Conservation (phyloP, 2,888 invertebrate species). For the Liopterus haemorrhoidalis region DNA sequence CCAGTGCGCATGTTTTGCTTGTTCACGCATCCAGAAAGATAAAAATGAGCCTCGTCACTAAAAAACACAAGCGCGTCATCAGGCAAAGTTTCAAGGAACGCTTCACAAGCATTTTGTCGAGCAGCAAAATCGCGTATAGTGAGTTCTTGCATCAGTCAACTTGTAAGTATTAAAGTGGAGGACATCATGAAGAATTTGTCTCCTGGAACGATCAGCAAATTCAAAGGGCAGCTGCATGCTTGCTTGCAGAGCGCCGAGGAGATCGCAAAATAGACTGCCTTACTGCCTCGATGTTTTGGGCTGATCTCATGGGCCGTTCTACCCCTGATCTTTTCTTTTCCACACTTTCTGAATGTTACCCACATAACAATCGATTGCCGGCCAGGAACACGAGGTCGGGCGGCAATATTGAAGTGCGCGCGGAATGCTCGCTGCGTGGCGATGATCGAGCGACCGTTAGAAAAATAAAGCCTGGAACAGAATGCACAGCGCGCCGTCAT, state of each 20-base stretch:
- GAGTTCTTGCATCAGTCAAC: constrained; percentile 23
- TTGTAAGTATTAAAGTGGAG: constrained; percentile 33
- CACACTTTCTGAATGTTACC: too few species aligned
- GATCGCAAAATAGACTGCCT: too few species aligned
- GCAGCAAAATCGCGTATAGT: constrained; percentile 27
- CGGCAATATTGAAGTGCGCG: constrained; percentile 13
- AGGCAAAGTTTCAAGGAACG: constrained; percentile 27
- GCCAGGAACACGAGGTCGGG: constrained; percentile 13
- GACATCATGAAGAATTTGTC: constrained; percentile 31
- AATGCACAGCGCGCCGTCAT: too few species aligned
- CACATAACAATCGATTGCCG: constrained; percentile 8
- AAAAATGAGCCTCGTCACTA: constrained; percentile 30
- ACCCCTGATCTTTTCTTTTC: too few species aligned
- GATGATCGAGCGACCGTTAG: constrained; percentile 17
- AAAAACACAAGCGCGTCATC: constrained; percentile 23
- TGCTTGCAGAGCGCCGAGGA: too few species aligned
- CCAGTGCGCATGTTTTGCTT: constrained; percentile 22
- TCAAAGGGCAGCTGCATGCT: constrained; percentile 33
- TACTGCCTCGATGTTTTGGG: too few species aligned
- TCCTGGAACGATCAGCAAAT: constrained; percentile 27
- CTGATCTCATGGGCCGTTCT: too few species aligned
- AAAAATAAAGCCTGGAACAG: too few species aligned
- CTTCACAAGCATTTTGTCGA: constrained; percentile 27
- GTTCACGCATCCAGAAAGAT: constrained; percentile 19
- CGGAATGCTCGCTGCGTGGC: constrained; percentile 17